phyloP scores from a whole-genome alignment of 2,797 vertebrate species.

The Anabacerthia variegaticeps region DNA sequence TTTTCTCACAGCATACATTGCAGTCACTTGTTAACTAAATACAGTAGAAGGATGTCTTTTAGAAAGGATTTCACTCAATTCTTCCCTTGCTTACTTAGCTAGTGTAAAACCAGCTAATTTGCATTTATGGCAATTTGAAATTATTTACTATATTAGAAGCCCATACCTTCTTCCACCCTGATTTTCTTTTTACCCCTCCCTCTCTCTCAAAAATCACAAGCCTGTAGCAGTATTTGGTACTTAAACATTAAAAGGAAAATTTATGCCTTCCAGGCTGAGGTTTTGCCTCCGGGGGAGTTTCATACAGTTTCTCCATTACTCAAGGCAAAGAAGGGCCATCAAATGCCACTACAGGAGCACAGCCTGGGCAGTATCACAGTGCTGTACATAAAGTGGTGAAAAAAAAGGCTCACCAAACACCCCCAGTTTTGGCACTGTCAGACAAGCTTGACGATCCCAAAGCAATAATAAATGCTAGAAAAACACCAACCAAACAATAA shows the following conservation, averaged over 20 bases:
- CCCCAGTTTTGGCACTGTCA: neutral
- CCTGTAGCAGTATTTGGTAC: neutral
- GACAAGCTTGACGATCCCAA: neutral
- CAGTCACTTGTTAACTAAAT: neutral
- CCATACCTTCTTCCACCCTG: neutral
- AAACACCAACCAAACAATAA: neutral
- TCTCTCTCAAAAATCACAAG: neutral
- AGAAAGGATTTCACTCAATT: neutral
- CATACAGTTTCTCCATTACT: neutral
- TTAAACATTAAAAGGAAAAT: neutral
- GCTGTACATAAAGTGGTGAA: neutral
- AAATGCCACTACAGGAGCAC: neutral
- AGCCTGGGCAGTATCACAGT: neutral
- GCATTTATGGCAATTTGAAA: neutral
- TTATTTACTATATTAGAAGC: neutral
- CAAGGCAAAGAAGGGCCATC: neutral
- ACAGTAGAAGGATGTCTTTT: neutral
- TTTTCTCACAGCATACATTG: neutral
- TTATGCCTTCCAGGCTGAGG: neutral
- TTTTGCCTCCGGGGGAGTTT: neutral
- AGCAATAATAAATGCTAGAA: neutral
- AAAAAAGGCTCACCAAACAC: neutral
- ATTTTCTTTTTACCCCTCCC: neutral
- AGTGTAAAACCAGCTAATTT: neutral
- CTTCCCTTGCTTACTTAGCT: neutral